These are phyloP conservation scores for Aspidiotus rigidus DNA, from an alignment of 2,888 invertebrate species.

Conservation along the genomic window DNA sequence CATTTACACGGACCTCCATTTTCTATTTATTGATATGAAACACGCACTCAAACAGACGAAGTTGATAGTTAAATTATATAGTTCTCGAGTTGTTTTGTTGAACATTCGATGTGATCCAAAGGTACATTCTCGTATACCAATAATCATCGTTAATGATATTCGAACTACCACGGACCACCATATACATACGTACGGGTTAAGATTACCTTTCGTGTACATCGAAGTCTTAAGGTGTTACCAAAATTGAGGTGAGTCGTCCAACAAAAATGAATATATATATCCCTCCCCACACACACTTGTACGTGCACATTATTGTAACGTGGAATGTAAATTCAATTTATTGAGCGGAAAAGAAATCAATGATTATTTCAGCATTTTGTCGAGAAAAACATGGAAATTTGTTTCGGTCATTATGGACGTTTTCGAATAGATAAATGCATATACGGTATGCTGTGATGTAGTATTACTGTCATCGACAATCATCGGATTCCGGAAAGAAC, in stretches of 20 bases:
- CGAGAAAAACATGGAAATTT: too few species aligned
- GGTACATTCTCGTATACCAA: conserved; percentile 15
- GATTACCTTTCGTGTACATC: background rate
- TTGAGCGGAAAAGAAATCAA: too few species aligned
- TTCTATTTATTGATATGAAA: conserved; percentile 28
- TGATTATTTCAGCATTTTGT: too few species aligned
- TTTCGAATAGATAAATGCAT: too few species aligned
- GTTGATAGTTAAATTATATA: conserved; percentile 22
- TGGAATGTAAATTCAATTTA: too few species aligned
- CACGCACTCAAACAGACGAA: conserved; percentile 14
- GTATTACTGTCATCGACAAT: too few species aligned
- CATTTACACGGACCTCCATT: background rate
- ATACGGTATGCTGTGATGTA: too few species aligned
- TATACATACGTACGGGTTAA: conserved; percentile 1
- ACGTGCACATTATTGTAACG: too few species aligned
- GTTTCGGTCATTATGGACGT: too few species aligned
- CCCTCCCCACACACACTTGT: too few species aligned
- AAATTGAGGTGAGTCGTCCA: background rate
- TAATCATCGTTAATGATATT: conserved; percentile 32
- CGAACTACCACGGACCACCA: conserved; percentile 29
- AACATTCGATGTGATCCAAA: background rate
- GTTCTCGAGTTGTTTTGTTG: conserved; percentile 22
- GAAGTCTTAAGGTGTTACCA: conserved; percentile 13
- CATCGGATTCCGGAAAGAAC: too few species aligned
- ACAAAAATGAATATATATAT: too few species aligned